phyloP scores from a whole-genome alignment of 2,797 vertebrate species.

The Coranthus polyacanthus region DNA sequence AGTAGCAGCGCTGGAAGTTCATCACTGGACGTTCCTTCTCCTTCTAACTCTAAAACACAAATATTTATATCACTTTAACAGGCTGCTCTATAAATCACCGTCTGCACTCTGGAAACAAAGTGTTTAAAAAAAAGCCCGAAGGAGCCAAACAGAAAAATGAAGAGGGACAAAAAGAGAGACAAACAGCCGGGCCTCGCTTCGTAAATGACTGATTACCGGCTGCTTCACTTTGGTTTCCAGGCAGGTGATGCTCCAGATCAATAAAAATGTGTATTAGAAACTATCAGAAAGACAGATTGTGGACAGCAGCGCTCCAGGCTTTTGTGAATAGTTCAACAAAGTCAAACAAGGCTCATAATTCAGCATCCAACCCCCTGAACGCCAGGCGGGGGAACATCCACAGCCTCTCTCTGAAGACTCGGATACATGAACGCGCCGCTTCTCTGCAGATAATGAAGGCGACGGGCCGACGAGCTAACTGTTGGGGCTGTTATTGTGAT shows the following conservation, averaged over 20 bases:
- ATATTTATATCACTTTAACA: slow-evolving; percentile 8
- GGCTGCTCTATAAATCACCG: slow-evolving; percentile 4
- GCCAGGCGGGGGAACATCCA: too few relatives aligned
- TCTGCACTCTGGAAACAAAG: slow-evolving; percentile 8
- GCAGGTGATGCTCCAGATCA: slow-evolving; percentile 37
- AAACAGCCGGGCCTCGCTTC: neutral
- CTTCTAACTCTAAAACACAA: neutral
- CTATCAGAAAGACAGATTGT: slow-evolving; percentile 47
- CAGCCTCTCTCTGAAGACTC: too few relatives aligned
- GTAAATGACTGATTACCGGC: slow-evolving; percentile 29
- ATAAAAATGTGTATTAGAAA: slow-evolving; percentile 49
- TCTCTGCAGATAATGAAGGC: slow-evolving; percentile 29
- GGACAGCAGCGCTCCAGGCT: slow-evolving; percentile 3
- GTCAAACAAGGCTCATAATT: slow-evolving; percentile 28
- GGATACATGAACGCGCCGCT: neutral
- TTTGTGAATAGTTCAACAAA: slow-evolving; percentile 22
- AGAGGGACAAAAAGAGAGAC: neutral
- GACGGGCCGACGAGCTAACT: slow-evolving; percentile 14
- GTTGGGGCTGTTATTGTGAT: slow-evolving; percentile 48
- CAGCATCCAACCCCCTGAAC: neutral
- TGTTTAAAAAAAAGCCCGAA: slow-evolving; percentile 1
- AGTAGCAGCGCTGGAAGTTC: too few relatives aligned
- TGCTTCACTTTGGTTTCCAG: slow-evolving; percentile 14
- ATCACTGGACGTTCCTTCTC: neutral
- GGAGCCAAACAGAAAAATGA: slow-evolving; percentile 3